Evolutionary conservation across 2,888 invertebrate species (phyloP).

Genomic region (Trachelus troglodyta): DNA sequence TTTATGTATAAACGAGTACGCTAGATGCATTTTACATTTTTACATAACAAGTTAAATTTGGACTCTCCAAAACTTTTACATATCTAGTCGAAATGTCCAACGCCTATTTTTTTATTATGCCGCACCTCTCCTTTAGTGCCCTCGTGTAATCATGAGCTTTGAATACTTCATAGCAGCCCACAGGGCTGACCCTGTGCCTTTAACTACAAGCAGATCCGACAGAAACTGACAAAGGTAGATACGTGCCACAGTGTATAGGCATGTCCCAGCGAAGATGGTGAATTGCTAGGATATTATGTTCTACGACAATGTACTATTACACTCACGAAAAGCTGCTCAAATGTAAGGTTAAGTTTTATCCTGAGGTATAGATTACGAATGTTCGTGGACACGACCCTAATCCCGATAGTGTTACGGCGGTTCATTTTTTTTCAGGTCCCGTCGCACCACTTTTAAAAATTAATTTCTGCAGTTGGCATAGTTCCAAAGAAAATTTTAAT

Average conservation of each 20-base stretch:
- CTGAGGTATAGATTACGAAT: not conserved
- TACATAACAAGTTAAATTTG: not conserved
- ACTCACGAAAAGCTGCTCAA: not conserved
- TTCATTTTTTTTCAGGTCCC: not conserved
- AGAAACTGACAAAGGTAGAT: not conserved
- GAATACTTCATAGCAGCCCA: conserved; percentile 20
- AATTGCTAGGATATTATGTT: not conserved
- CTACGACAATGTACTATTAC: not conserved
- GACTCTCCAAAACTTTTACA: not conserved
- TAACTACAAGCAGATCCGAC: not conserved
- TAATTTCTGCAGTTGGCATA: too few relatives aligned
- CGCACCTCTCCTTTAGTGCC: conserved; percentile 11
- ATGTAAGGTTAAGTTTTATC: not conserved
- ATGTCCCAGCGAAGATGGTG: not conserved
- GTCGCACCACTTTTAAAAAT: too few relatives aligned
- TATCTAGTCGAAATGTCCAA: not conserved
- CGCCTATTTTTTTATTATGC: not conserved
- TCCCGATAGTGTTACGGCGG: not conserved
- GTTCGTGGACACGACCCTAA: not conserved
- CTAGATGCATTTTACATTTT: not conserved
- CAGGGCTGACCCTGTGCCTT: conserved; percentile 20
- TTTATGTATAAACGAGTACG: too few relatives aligned
- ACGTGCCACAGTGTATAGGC: not conserved
- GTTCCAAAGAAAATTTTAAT: too few relatives aligned
- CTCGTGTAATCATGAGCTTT: conserved; percentile 18